Evolutionary conservation across 2,888 invertebrate genomes (phyloP).

Genomic region (Aleiodes leptofemur): DNA sequence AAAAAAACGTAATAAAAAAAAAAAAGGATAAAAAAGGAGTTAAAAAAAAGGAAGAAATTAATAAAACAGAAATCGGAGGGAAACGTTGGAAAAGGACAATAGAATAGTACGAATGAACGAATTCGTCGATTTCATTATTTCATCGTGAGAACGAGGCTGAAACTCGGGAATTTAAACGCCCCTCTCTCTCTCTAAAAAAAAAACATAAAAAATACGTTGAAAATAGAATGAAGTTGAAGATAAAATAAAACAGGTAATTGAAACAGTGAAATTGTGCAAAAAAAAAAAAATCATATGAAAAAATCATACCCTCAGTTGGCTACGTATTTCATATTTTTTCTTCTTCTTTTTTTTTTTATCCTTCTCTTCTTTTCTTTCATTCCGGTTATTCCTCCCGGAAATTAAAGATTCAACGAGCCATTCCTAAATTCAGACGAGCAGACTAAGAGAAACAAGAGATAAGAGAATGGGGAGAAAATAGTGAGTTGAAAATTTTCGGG

Average conservation of each 20-base stretch:
- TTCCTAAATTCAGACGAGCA: constrained; percentile 65
- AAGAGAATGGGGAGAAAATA: constrained; percentile 37
- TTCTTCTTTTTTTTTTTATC: too few relatives aligned
- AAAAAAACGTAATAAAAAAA: constrained; percentile 13
- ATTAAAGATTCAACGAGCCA: constrained; percentile 72
- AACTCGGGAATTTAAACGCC: constrained; percentile 22
- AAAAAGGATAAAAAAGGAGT: background rate
- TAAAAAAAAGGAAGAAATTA: constrained; percentile 7
- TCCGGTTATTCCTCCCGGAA: constrained; percentile 62
- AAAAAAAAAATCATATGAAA: constrained; percentile 35
- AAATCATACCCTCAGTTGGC: background rate
- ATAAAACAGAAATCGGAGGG: constrained; percentile 21
- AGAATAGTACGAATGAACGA: constrained; percentile 2
- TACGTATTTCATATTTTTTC: constrained; percentile 9
- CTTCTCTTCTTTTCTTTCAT: constrained; percentile 8
- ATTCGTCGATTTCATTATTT: constrained; percentile 26
- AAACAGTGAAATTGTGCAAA: constrained; percentile 27
- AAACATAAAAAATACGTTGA: background rate
- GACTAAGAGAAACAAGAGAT: constrained; percentile 59
- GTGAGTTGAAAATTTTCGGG: background rate
- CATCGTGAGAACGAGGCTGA: constrained; percentile 33
- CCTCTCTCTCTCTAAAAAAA: background rate
- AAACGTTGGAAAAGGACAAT: background rate
- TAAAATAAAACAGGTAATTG: constrained; percentile 31
- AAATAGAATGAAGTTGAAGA: constrained; percentile 21